A percentile compares a stretch with the other conserved stretches of the same genome.
These are phyloP conservation scores for Simalia tracyae DNA, from an alignment of 2,797 vertebrate genomes.

Conservation along the genomic window DNA sequence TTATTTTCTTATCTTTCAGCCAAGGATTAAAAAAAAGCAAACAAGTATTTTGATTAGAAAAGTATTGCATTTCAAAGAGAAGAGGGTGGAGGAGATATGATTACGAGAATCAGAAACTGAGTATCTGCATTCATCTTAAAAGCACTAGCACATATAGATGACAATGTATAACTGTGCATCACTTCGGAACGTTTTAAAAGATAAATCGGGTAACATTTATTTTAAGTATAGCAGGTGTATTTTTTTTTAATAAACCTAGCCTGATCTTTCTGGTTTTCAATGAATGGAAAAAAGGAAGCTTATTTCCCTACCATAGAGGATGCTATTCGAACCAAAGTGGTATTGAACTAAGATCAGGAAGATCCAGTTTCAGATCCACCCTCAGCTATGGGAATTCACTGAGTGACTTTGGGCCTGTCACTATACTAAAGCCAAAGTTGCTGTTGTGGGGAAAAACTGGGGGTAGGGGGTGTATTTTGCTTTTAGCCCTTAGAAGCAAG, in stretches of 20 bases:
- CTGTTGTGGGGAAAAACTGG: neutral
- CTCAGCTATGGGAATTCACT: neutral
- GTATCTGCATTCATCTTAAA: constrained; percentile 1
- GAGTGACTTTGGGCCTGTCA: neutral
- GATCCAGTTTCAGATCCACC: neutral
- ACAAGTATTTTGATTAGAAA: constrained; percentile 29
- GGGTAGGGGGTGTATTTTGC: neutral
- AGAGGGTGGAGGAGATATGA: neutral
- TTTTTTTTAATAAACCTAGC: neutral
- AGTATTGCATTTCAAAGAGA: constrained; percentile 35
- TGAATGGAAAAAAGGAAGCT: neutral
- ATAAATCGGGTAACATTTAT: neutral
- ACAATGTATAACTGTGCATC: constrained; percentile 9
- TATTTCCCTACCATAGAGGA: neutral
- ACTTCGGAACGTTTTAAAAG: constrained; percentile 22
- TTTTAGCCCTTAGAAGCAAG: neutral
- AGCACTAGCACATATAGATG: neutral
- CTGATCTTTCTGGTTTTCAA: neutral
- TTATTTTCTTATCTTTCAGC: constrained; percentile 31
- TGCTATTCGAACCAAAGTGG: neutral
- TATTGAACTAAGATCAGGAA: neutral
- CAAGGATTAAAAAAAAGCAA: constrained; percentile 13
- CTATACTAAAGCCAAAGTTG: neutral
- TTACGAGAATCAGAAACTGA: constrained; percentile 31
- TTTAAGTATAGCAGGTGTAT: neutral